Evolutionary conservation across 1,140 invertebrate species (phyloP).

Genomic region (Lysiphlebus fabarum): DNA sequence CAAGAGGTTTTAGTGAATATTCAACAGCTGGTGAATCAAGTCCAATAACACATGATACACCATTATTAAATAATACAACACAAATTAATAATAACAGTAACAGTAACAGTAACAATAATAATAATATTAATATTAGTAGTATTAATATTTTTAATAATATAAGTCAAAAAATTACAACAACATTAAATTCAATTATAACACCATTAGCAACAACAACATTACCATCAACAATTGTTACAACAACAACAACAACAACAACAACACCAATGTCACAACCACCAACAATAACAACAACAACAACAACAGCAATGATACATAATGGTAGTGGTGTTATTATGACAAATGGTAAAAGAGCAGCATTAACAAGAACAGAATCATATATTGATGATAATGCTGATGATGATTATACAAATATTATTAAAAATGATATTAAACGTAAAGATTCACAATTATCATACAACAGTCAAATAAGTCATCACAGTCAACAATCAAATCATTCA

Average conservation of each 20-base stretch:
- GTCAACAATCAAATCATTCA: constrained; percentile 36
- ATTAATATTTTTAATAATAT: background rate
- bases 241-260: constrained; percentile 30
- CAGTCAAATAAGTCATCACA: constrained; percentile 40
- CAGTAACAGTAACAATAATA: constrained; percentile 39
- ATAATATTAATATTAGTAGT: constrained; percentile 47
- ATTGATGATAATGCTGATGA: constrained; percentile 44
- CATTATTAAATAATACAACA: background rate
- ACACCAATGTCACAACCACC: constrained; percentile 41
- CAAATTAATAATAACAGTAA: constrained; percentile 37
- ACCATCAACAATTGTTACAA: too few species aligned
- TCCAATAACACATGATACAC: constrained; percentile 32
- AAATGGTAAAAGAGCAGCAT: constrained; percentile 37
- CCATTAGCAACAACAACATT: constrained; percentile 28
- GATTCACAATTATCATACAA: constrained; percentile 48
- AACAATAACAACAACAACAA: constrained; percentile 42
- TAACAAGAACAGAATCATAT: constrained; percentile 45
- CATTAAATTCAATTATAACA: constrained; percentile 28
- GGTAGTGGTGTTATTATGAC: constrained; percentile 25
- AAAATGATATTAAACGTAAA: constrained; percentile 42
- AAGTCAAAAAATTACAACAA: too few species aligned
- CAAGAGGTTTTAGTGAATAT: constrained; percentile 48
- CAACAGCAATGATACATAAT: constrained; percentile 45
- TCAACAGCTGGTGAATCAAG: constrained; percentile 44
- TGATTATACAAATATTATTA: constrained; percentile 42